A percentile compares a stretch with the other conserved stretches of the same genome.
These are phyloP conservation scores for Lepisosteus oculatus DNA, from an alignment of 2,113 vertebrate genomes.

Conservation along the genomic window DNA sequence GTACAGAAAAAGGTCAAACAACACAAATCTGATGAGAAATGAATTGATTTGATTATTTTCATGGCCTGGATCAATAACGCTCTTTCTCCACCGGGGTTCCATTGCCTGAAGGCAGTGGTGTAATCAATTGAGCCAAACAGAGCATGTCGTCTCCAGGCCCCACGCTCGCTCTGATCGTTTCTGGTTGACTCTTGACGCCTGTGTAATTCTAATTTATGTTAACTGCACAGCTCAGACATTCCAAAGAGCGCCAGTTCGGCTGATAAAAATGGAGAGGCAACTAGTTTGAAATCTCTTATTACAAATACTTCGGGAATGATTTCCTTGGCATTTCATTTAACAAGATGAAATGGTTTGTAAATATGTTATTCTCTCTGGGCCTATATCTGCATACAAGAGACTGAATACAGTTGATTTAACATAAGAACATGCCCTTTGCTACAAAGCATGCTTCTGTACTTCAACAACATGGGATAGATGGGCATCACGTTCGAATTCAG, in stretches of 20 bases:
- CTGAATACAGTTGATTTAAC: too few species aligned
- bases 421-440: too few species aligned
- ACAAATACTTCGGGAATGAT: background rate
- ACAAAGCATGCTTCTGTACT: too few species aligned
- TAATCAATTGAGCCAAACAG: conserved; percentile 77
- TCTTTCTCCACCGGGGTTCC: conserved; percentile 54
- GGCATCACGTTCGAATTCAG: too few species aligned
- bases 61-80: conserved; percentile 76
- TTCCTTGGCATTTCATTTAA: background rate
- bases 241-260: conserved; percentile 52
- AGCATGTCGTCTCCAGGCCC: conserved; percentile 55
- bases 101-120: conserved; percentile 68
- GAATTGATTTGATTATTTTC: conserved; percentile 84
- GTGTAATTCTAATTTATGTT: conserved; percentile 80
- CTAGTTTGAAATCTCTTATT: background rate
- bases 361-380: too few species aligned
- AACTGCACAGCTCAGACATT: conserved; percentile 86
- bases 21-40: conserved; percentile 67
- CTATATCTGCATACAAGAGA: too few species aligned
- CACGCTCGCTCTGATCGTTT: conserved; percentile 74
- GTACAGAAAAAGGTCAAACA: conserved; percentile 52
- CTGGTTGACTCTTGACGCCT: conserved; percentile 66
- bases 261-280: conserved; percentile 10
- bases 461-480: too few species aligned
- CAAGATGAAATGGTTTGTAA: too few species aligned